Evolutionary conservation across 2,888 invertebrate genomes (phyloP).

Genomic region (Seira musarum): DNA sequence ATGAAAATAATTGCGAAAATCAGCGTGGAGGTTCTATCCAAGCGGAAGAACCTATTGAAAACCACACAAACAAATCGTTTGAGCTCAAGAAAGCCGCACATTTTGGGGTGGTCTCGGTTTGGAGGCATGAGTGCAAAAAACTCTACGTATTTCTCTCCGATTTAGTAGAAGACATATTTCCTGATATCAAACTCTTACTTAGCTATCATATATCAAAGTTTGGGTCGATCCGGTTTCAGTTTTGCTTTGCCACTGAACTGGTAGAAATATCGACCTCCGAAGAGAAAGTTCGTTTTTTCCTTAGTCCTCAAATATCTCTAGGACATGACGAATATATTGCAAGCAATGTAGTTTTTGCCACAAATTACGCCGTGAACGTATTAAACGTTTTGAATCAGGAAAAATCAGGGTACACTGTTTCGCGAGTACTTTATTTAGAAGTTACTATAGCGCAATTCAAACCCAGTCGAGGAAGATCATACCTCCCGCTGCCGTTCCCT

Average conservation of each 20-base stretch:
- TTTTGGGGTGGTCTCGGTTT: not conserved
- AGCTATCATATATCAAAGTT: not conserved
- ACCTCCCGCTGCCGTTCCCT: not conserved
- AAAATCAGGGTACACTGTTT: not conserved
- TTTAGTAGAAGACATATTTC: not conserved
- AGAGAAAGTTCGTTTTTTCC: not conserved
- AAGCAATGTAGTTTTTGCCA: not conserved
- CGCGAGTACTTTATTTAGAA: not conserved
- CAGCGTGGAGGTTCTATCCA: not conserved
- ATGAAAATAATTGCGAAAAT: too few relatives aligned
- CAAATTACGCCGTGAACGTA: not conserved
- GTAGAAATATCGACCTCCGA: not conserved
- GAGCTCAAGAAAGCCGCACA: not conserved
- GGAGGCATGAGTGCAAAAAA: not conserved
- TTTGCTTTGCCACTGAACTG: not conserved
- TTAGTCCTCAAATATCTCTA: not conserved
- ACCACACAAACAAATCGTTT: not conserved
- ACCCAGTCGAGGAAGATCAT: not conserved
- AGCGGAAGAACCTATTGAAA: too few relatives aligned
- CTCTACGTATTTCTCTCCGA: not conserved
- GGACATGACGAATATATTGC: not conserved
- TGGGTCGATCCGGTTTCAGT: not conserved
- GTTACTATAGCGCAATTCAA: not conserved
- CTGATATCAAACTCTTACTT: not conserved
- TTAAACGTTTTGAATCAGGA: not conserved